phyloP scores from a whole-genome alignment of 2,888 invertebrate species.

The Drosophila antonietae region DNA sequence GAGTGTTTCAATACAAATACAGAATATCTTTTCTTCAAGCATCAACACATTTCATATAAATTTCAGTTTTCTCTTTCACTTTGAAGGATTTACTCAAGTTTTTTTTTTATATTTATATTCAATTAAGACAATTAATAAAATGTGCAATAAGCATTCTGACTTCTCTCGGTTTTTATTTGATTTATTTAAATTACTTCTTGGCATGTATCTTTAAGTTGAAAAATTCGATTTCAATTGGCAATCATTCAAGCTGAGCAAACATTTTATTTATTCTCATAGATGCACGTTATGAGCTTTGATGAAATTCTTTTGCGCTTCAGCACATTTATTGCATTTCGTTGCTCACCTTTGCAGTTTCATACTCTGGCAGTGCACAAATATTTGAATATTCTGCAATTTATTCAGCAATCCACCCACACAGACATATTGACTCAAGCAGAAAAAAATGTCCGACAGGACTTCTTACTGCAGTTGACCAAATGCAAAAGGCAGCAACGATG shows the following conservation, averaged over 20 bases:
- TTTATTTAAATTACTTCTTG: neutral
- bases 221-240: neutral
- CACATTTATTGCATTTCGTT: constrained; percentile 29
- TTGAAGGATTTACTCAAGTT: neutral
- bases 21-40: too few species aligned
- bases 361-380: constrained; percentile 26
- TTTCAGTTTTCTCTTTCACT: too few species aligned
- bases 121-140: neutral
- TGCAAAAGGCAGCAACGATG: neutral
- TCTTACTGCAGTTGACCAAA: constrained; percentile 19
- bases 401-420: constrained; percentile 13
- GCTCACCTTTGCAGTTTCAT: constrained; percentile 17
- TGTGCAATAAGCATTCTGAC: neutral
- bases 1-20: too few species aligned
- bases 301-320: constrained; percentile 6
- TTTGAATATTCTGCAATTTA: constrained; percentile 38
- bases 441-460: neutral
- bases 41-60: too few species aligned
- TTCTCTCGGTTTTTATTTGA: neutral
- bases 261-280: constrained; percentile 3
- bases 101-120: neutral
- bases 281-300: neutral
- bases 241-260: neutral
- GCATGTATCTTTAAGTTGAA: neutral
- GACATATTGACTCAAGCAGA: constrained; percentile 19